Conservation (phyloP, 2,797 vertebrate genomes). For the Enteromius treurensis region DNA sequence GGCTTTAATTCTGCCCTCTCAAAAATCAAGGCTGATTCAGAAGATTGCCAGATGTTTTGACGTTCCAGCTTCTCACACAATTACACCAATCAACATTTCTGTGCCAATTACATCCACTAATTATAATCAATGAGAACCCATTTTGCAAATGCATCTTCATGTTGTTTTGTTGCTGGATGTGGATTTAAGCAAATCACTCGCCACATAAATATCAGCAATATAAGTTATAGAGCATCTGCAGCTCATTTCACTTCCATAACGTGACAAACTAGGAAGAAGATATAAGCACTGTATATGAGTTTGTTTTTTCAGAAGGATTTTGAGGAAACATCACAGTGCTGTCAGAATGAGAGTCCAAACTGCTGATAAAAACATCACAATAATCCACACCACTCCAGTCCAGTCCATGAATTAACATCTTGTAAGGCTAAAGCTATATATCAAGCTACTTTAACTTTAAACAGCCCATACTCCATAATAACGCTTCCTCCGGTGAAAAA, state of each 20-base stretch:
- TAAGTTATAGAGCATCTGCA: background rate
- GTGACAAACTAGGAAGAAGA: background rate
- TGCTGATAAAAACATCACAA: background rate
- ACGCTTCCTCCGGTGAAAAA: background rate
- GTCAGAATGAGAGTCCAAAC: background rate
- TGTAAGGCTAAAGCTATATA: background rate
- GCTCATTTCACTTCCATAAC: background rate
- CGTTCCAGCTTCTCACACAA: conserved; percentile 12
- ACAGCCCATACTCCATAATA: background rate
- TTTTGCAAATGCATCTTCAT: background rate
- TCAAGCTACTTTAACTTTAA: background rate
- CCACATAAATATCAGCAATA: background rate
- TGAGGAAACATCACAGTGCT: background rate
- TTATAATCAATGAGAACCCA: background rate
- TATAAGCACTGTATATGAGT: background rate
- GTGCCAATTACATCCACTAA: background rate
- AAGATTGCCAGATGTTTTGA: conserved; percentile 5
- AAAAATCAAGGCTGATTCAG: conserved; percentile 33
- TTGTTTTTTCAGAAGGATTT: background rate
- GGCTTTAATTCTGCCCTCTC: conserved; percentile 5
- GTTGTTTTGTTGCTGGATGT: background rate
- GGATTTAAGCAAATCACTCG: background rate
- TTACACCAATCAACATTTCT: conserved; percentile 3
- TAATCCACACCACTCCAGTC: background rate
- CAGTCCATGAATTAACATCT: background rate